Percentiles rank a stretch among this genome's conserved stretches.
Evolutionary conservation across 2,113 vertebrate genomes (phyloP).

Genomic region (Pungitius pungitius): DNA sequence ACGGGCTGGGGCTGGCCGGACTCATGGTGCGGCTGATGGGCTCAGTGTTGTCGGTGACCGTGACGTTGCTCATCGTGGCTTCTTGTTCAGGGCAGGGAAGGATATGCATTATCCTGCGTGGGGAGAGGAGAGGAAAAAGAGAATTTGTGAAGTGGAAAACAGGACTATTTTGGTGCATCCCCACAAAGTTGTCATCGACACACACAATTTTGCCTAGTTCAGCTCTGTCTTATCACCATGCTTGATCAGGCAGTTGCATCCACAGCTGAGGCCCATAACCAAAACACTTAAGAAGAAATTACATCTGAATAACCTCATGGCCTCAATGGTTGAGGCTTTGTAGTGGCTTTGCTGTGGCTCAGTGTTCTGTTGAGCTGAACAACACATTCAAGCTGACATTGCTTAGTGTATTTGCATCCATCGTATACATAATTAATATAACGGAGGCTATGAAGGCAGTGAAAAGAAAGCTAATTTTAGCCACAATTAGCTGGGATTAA

Average conservation of each 20-base stretch:
- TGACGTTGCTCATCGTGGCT: slow-evolving; percentile 97
- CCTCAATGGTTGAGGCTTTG: slow-evolving; percentile 9
- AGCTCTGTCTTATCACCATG: slow-evolving; percentile 7
- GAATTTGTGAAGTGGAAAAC: slow-evolving; percentile 7
- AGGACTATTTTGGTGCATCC: slow-evolving; percentile 3
- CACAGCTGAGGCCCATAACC: background rate
- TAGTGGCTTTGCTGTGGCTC: background rate
- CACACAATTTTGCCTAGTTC: slow-evolving; percentile 22
- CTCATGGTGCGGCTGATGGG: slow-evolving; percentile 90
- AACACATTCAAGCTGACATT: background rate
- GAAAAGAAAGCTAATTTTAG: background rate
- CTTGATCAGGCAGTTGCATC: slow-evolving; percentile 21
- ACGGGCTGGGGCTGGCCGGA: slow-evolving; percentile 81
- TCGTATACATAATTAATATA: background rate
- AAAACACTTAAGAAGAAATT: slow-evolving; percentile 21
- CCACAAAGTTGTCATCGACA: slow-evolving; percentile 12
- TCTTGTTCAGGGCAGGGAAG: slow-evolving; percentile 88
- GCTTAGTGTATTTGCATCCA: slow-evolving; percentile 11
- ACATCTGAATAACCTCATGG: slow-evolving; percentile 19
- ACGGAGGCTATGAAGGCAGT: background rate
- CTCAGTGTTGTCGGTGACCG: slow-evolving; percentile 91
- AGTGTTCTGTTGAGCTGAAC: slow-evolving; percentile 4
- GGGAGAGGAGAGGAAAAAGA: slow-evolving; percentile 12
- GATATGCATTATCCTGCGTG: slow-evolving; percentile 94
- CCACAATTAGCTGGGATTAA: background rate